Evolutionary conservation across 1,140 invertebrate genomes (phyloP), one percentile per base, ranked within the genome.

Genomic region (Bombus confusus): DNA sequence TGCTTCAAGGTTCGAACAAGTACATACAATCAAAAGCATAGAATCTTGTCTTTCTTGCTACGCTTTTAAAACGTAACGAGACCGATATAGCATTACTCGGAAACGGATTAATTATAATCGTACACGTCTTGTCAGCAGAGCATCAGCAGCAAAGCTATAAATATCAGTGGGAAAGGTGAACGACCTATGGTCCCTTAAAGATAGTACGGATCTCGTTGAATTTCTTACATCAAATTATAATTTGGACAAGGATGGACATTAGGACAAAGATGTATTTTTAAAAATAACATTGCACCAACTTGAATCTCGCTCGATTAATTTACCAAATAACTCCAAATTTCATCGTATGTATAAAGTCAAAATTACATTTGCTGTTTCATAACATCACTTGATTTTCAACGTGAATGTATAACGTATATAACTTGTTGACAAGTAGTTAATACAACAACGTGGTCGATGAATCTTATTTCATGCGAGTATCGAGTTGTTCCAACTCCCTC

Each of bases 21-120:
- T 52, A 52, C 18, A 8, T n/a, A 15, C n/a, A 4, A 15, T 18
- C 47, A 13, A 3, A 68, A 43, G 25, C 12, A 3, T 15, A 3
- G 12, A 39, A 66, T 22, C 2, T 47, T 43, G 25, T 31, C 4
- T 52, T 76, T 52, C 47, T 76, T 15, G 59, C 59, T 31, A n/a
- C 47, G 3, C 25, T 75, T 52, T 15, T 22, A 25, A 39, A 52
- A n/a, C 75, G 31, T 39, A 52, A 83, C 62, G 2, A 57, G 59
- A 39, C 34, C 43, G 12, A 68, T 83, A 68, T 77, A 77, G 59
- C 3, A 10, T 78, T 80, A 66, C 41, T 34, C 12, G 41, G 57
- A 85, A 83, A 87, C 37, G 57, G 52, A 76, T 85, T 64, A 66
- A 86, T 43, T 81, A 79, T 77, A 85, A 87, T 87, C 64, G 52